These are phyloP conservation scores for Drosophila prosaltans DNA, from an alignment of 1,140 invertebrate genomes.

Conservation along the genomic window DNA sequence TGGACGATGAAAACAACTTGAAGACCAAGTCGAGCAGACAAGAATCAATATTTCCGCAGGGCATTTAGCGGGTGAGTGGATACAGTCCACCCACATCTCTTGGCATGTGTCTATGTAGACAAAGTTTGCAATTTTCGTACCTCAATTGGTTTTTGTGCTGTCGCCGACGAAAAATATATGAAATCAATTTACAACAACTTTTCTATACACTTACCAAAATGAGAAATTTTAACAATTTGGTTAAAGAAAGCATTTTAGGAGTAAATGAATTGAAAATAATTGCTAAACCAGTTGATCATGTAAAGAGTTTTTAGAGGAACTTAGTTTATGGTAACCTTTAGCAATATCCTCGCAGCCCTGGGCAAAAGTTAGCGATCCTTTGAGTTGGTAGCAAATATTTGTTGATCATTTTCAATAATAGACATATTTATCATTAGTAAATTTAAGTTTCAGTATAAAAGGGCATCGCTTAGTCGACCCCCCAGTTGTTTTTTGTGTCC, in stretches of 20 bases:
- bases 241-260: too few species aligned
- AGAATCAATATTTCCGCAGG: constrained; percentile 77
- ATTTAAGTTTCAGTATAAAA: too few species aligned
- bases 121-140: constrained; percentile 75
- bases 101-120: constrained; percentile 39
- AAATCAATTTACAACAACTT: neutral
- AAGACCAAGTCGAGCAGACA: constrained; percentile 32
- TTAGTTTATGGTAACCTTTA: too few species aligned
- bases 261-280: too few species aligned
- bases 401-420: too few species aligned
- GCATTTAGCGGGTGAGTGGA: constrained; percentile 34
- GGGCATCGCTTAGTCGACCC: constrained; percentile 2
- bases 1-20: constrained; percentile 9
- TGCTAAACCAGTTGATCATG: too few species aligned
- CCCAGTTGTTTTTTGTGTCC: neutral
- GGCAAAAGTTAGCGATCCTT: too few species aligned
- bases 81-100: constrained; percentile 19
- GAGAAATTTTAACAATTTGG: too few species aligned
- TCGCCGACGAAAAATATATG: constrained; percentile 13
- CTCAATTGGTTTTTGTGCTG: constrained; percentile 68
- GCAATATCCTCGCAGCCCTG: too few species aligned
- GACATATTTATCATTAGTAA: too few species aligned
- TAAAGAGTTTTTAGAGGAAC: too few species aligned
- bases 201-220: neutral
- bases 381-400: too few species aligned